Conservation (phyloP, 64 coral and sea anemone genomes). For the Actinia equina region DNA sequence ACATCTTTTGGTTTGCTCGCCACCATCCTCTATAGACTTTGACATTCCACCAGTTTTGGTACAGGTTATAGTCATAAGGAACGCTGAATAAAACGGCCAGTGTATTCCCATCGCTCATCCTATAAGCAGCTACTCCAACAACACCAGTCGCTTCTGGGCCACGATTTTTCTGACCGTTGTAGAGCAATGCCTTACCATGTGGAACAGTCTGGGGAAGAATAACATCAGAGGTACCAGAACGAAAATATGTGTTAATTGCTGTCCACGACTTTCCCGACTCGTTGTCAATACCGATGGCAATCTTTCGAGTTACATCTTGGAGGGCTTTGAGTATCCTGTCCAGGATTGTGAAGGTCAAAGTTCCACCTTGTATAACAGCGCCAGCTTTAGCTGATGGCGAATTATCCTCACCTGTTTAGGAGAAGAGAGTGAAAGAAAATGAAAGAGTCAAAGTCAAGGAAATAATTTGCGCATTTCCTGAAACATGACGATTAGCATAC, state of each 20-base stretch:
- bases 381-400: neutral
- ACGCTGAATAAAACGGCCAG: neutral
- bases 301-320: neutral
- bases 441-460: no score
- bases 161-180: no score
- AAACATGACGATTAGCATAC: no score
- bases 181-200: no score
- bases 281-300: no score
- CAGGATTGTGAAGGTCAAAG: neutral
- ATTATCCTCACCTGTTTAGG: no score
- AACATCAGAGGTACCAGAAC: no score
- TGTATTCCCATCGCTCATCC: neutral
- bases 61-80: neutral
- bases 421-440: no score
- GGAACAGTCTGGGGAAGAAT: no score
- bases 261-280: no score
- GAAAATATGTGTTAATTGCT: no score
- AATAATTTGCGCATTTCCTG: no score
- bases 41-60: neutral
- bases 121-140: neutral
- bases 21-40: neutral
- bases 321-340: neutral
- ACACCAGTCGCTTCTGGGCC: neutral
- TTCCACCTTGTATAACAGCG: neutral
- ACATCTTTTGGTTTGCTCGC: neutral